Evolutionary conservation across 2,888 invertebrate genomes (phyloP).

Genomic region (Lasioglossum vierecki): DNA sequence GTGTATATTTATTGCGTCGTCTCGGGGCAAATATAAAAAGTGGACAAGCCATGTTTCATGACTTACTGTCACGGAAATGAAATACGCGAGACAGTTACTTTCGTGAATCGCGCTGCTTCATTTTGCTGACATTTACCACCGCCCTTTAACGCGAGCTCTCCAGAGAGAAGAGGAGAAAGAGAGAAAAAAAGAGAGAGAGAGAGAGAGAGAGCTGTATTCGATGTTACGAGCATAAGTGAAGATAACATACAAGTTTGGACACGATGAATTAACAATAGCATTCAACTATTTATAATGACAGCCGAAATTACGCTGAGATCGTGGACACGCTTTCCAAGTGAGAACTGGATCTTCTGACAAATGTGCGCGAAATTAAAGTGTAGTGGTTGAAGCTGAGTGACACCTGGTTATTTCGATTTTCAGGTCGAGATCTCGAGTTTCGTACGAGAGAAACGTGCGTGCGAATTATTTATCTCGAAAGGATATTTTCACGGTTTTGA

Average conservation of each 20-base stretch:
- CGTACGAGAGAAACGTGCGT: neutral
- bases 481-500: neutral
- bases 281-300: neutral
- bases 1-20: neutral
- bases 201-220: neutral
- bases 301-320: neutral
- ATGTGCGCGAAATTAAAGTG: neutral
- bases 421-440: neutral
- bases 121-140: neutral
- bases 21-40: neutral
- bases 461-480: neutral
- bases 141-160: neutral
- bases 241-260: neutral
- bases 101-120: neutral
- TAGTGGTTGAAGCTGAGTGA: neutral
- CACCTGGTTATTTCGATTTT: neutral
- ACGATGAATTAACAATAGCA: neutral
- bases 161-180: too few relatives aligned
- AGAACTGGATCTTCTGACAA: neutral
- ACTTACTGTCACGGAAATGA: conserved; percentile 14
- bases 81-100: conserved; percentile 14
- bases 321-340: neutral
- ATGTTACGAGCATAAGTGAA: neutral
- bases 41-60: conserved; percentile 16
- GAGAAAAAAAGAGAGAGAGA: neutral